phyloP scores from a whole-genome alignment of 2,888 invertebrate genomes.

The Theodoxus fluviatilis region DNA sequence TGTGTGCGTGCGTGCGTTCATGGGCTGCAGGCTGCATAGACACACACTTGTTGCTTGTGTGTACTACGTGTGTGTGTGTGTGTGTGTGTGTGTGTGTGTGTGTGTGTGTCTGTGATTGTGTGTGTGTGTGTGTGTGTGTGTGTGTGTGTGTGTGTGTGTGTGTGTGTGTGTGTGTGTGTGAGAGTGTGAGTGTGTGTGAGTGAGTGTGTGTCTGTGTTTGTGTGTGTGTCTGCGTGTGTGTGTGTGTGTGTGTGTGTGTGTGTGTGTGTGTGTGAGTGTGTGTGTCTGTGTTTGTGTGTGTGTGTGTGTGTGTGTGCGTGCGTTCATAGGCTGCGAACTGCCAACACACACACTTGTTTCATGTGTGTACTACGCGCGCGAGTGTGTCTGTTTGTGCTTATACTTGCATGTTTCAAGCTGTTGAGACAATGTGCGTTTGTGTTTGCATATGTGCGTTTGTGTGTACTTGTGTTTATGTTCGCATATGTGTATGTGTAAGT shows the following conservation, averaged over 20 bases:
- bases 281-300: neutral
- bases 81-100: neutral
- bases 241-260: neutral
- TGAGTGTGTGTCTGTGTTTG: neutral
- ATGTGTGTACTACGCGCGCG: too few species aligned
- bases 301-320: neutral
- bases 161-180: neutral
- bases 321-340: too few species aligned
- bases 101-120: too few species aligned
- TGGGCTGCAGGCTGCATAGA: too few species aligned
- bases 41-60: too few species aligned
- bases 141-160: neutral
- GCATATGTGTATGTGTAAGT: conserved; percentile 10
- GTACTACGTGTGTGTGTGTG: neutral
- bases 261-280: neutral
- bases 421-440: neutral
- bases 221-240: neutral
- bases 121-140: neutral
- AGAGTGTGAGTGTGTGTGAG: neutral
- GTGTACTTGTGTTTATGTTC: too few species aligned
- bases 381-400: too few species aligned
- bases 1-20: too few species aligned
- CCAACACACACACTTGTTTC: too few species aligned
- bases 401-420: too few species aligned
- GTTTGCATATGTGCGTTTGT: neutral